Percentiles rank a stretch among this genome's conserved stretches.
Evolutionary conservation across 2,113 vertebrate species (phyloP).

Genomic region (Cromileptes altivelis): DNA sequence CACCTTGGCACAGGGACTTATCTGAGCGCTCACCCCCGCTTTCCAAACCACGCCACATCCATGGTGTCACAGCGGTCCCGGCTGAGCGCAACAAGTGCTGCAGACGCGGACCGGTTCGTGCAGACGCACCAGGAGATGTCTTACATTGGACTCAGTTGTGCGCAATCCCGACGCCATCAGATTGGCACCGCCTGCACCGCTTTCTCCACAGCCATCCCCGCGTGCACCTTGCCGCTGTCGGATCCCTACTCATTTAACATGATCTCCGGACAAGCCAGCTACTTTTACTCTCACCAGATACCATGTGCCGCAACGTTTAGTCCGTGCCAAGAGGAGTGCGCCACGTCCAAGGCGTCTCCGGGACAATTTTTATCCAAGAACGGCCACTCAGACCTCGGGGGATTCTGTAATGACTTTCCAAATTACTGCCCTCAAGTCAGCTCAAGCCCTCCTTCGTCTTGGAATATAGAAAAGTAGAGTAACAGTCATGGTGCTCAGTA

Average conservation of each 20-base stretch:
- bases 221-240: constrained; percentile 72
- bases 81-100: constrained; percentile 36
- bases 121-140: constrained; percentile 78
- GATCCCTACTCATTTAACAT: constrained; percentile 78
- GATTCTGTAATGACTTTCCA: constrained; percentile 70
- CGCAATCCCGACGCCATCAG: constrained; percentile 72
- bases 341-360: constrained; percentile 54
- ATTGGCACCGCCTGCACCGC: constrained; percentile 74
- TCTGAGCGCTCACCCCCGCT: constrained; percentile 58
- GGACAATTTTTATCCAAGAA: constrained; percentile 69
- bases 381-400: constrained; percentile 64
- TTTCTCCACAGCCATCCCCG: constrained; percentile 76
- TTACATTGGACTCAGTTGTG: constrained; percentile 76
- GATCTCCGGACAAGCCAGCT: constrained; percentile 82
- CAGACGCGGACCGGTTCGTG: constrained; percentile 65
- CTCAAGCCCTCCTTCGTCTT: constrained; percentile 42
- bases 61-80: constrained; percentile 71
- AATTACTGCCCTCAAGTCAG: constrained; percentile 74
- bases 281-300: constrained; percentile 82
- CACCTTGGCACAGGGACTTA: constrained; percentile 64
- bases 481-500: not conserved
- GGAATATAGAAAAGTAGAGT: constrained; percentile 68
- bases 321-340: constrained; percentile 69
- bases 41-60: constrained; percentile 71
- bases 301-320: constrained; percentile 65